Conservation (phyloP, 2,888 invertebrate species). For the Drosophila fungiperda region DNA sequence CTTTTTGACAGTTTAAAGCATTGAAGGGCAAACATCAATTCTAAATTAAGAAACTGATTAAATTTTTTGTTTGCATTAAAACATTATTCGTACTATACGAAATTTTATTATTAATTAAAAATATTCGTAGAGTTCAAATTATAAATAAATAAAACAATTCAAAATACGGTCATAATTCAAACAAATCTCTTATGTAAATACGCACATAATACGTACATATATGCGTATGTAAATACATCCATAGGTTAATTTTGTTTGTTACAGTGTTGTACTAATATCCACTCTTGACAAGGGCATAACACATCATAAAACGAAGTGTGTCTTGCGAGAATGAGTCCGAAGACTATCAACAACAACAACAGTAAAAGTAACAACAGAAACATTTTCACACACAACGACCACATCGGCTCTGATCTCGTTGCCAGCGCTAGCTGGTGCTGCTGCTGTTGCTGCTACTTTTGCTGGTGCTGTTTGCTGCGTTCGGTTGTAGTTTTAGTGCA, state of each 20-base stretch:
- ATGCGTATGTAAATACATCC: neutral
- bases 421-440: conserved; percentile 6
- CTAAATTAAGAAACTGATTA: neutral
- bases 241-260: conserved; percentile 40
- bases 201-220: no score
- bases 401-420: conserved; percentile 45
- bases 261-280: conserved; percentile 53
- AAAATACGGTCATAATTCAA: neutral
- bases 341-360: conserved; percentile 5
- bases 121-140: no score
- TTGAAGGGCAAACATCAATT: neutral
- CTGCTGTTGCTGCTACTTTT: conserved; percentile 10
- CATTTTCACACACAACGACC: conserved; percentile 51
- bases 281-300: conserved; percentile 58
- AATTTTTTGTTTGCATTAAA: neutral
- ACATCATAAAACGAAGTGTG: conserved; percentile 56
- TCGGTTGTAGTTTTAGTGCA: conserved; percentile 57
- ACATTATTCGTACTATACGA: neutral
- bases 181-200: neutral
- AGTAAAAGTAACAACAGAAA: neutral
- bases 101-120: neutral
- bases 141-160: neutral
- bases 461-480: conserved; percentile 24
- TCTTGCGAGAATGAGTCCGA: conserved; percentile 53
- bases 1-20: neutral